phyloP scores from a whole-genome alignment of 2,797 vertebrate genomes.

The Sphenopsis melanotis region DNA sequence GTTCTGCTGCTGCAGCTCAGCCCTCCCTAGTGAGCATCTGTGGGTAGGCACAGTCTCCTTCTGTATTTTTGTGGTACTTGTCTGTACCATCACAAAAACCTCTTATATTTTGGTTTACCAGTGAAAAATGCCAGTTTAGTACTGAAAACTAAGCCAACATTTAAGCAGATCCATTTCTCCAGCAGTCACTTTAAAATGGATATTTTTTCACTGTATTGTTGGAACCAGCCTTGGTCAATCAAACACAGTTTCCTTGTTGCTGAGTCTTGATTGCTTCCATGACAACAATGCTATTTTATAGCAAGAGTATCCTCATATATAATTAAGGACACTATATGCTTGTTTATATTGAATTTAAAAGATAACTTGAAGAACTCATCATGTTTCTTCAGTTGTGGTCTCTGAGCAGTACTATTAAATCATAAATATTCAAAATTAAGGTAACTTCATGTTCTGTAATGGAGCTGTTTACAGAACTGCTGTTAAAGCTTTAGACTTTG shows the following conservation, averaged over 20 bases:
- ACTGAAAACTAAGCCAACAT: neutral
- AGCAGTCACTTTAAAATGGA: neutral
- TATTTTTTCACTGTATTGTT: conserved; percentile 3
- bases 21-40: neutral
- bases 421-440: conserved; percentile 11
- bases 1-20: neutral
- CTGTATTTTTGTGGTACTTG: neutral
- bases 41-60: neutral
- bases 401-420: neutral
- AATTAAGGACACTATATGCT: conserved; percentile 64
- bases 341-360: conserved; percentile 50
- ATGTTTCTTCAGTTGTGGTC: neutral
- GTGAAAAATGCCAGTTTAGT: neutral
- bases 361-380: conserved; percentile 31
- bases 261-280: conserved; percentile 72
- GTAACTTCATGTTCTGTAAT: neutral
- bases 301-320: conserved; percentile 58
- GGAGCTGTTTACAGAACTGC: neutral
- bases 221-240: conserved; percentile 63
- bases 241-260: conserved; percentile 32
- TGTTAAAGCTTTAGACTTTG: neutral
- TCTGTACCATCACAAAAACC: neutral
- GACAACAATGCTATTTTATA: conserved; percentile 70
- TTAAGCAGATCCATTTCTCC: neutral
- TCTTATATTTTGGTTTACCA: neutral